Base-by-base conservation (phyloP, 2,888 invertebrate genomes). In the Formica aserva region DNA sequence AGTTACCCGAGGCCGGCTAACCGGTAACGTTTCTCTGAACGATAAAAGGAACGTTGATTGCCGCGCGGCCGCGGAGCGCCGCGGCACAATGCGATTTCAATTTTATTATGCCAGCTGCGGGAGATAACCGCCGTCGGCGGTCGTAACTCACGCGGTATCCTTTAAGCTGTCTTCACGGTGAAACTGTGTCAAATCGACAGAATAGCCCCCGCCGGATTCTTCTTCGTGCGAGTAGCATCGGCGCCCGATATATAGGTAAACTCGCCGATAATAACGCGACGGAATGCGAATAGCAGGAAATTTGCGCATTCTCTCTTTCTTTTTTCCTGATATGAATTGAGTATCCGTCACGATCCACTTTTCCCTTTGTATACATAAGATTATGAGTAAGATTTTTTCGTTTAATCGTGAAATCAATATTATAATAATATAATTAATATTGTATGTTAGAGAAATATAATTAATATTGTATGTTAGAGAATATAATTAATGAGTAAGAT, bases 41-140 rank as follows among this genome's bases (percentile, higher is more conserved):
- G 92, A 93, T 92, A 92, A 93, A 93, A 93, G 91, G 85, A 89
- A 87, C 84, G 90, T 83, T 91, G 91, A 92, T 92, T 92, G 89
- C 92, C 74, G 87, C 87, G 84, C 88, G 75, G 80, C 86, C 88
- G 83, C 78, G 82, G 85, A 83, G 88, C 60, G 62, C 26, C 84
- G 75, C 69, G 72, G 83, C 82, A 94, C 93, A 93, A 93, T 92
- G 89, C 90, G 92, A 92, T 92, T 92, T 92, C 91, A 90, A 92
- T 93, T 93, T 94, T 92, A 93, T 92, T 93, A 90, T 91, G 87
- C 91, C 93, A 93, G 93, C 93, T 93, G 93, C 92, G 85, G 82
- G 86, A 86, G 91, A 91, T 90, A 91, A 91, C 89, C 88, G 91
- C 87, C 86, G 87, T 35, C 84, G 83, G 84, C 85, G 88, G 87